phyloP scores from a whole-genome alignment of 92 coral and sea anemone species.

The Paragorgia papillata region DNA sequence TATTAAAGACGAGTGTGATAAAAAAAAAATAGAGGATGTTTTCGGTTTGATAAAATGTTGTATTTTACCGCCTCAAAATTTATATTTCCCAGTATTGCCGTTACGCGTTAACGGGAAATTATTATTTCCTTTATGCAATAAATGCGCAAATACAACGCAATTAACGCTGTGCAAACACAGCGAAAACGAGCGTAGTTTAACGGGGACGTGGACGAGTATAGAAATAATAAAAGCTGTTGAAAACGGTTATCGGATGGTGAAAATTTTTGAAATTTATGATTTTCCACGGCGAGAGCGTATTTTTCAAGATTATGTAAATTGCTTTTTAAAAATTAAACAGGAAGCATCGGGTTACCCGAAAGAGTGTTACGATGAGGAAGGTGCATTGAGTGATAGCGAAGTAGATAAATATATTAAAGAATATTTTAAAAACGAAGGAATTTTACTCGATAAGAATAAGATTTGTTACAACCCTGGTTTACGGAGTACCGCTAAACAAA shows the following conservation, averaged over 20 bases:
- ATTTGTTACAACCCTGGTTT: neutral
- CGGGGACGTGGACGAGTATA: constrained; percentile 13
- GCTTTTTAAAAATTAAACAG: constrained; percentile 39
- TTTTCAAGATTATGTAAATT: constrained; percentile 27
- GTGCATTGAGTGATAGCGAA: neutral
- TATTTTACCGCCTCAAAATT: constrained; percentile 21
- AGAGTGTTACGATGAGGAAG: constrained; percentile 27
- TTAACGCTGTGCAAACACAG: neutral
- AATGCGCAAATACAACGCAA: neutral
- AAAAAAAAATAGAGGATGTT: constrained; percentile 6
- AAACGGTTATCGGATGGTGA: neutral
- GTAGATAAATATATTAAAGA: neutral
- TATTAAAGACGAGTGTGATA: constrained; percentile 19
- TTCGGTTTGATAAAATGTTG: constrained; percentile 40
- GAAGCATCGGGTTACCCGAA: constrained; percentile 23
- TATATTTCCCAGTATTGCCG: constrained; percentile 30
- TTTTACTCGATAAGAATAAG: neutral
- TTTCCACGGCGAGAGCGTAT: constrained; percentile 5
- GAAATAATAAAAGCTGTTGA: constrained; percentile 17
- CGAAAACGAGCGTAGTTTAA: neutral
- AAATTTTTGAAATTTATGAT: constrained; percentile 41
- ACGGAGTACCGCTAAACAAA: neutral
- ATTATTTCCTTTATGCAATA: constrained; percentile 23
- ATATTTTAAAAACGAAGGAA: constrained; percentile 9
- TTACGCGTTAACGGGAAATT: constrained; percentile 6